Evolutionary conservation across 2,797 vertebrate genomes (phyloP), one percentile per base, ranked within the genome.

Genomic region (Hypotaenidia okinawae): DNA sequence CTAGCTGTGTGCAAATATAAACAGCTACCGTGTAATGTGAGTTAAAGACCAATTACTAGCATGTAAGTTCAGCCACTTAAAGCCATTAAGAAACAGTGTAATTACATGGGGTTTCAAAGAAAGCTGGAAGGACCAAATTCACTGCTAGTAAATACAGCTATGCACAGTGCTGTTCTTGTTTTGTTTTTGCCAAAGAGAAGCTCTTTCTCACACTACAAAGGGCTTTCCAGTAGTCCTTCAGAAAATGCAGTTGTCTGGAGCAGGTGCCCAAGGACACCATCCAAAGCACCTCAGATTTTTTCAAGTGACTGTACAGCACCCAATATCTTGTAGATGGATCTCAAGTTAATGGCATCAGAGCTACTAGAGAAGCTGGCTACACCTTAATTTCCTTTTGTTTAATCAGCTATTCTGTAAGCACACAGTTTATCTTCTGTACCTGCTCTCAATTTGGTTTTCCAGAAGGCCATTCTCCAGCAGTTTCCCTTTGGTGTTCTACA

Each of bases 61-160:
- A 28, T 80, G 28, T 93, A 80, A 84, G 49, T 91, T 96, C 80
- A 92, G 74, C 55, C 67, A 79, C 49, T 78, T 88, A 82, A 73
- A 95, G 55, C 51, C 41, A 49, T 87, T 92, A 87, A 79, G 67
- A 84, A 95, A 67, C 37, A 70, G 16, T 57, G 22, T 73, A 89
- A 74, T 93, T 82, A 41, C 43, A 43, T 47, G 33, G n/a, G 15
- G 25, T 78, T 93, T 59, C 77, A 82, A 58, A 37, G 17, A n/a
- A 62, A 91, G 24, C 12, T 66, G 41, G 25, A 90, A 93, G 35
- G 19, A 11, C 62, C 33, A 62, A 33, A 81, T 75, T 90, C 70
- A 22, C 28, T 52, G 30, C 13, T 55, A 55, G 73, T 66, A 52
- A 70, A 67, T 39, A 55, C 30, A 69, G 19, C 21, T 81, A 16